Evolutionary conservation across 2,888 invertebrate species (phyloP).

Genomic region (Rhorus exstirpatorius): DNA sequence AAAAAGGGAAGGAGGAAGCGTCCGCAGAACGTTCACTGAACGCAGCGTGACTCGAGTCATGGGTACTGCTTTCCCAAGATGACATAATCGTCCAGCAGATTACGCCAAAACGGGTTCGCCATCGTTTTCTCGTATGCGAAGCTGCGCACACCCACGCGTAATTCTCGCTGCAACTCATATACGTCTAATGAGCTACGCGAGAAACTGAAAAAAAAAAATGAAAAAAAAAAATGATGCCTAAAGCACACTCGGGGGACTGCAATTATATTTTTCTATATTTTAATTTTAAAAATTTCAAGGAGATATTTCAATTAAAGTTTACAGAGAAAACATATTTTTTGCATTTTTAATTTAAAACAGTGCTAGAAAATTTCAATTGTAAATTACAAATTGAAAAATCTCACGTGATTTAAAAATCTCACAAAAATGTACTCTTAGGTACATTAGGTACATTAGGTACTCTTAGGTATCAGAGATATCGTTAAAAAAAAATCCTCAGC

Average conservation of each 20-base stretch:
- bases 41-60: conserved; percentile 66
- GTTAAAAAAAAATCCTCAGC: neutral
- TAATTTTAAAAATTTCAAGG: neutral
- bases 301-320: too few species aligned
- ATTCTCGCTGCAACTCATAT: conserved; percentile 1
- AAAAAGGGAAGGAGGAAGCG: conserved; percentile 50
- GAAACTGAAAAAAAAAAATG: neutral
- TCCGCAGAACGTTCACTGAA: conserved; percentile 59
- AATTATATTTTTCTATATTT: neutral
- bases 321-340: too few species aligned
- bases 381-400: too few species aligned
- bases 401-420: too few species aligned
- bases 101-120: conserved; percentile 54
- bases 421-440: too few species aligned
- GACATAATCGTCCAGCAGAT: conserved; percentile 70
- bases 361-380: too few species aligned
- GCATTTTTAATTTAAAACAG: too few species aligned
- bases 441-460: too few species aligned
- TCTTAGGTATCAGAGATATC: too few species aligned
- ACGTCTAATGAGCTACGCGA: neutral
- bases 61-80: conserved; percentile 74
- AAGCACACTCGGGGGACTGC: neutral
- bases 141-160: conserved; percentile 42
- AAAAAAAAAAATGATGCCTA: neutral
- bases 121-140: conserved; percentile 36